Evolutionary conservation across 2,113 vertebrate species (phyloP).

Genomic region (Rynchops niger): DNA sequence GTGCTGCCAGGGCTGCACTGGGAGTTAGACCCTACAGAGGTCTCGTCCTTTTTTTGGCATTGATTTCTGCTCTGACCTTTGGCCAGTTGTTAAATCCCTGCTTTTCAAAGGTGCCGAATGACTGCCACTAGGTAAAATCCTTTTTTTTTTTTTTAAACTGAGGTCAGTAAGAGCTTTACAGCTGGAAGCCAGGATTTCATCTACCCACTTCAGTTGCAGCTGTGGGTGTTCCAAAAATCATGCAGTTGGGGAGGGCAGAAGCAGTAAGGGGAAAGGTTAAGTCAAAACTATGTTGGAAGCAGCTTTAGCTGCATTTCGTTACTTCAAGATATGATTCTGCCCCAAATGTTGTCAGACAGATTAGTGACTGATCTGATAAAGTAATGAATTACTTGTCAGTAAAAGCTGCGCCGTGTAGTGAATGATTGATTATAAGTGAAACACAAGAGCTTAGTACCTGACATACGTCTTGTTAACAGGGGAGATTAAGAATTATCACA

Average conservation of each 20-base stretch:
- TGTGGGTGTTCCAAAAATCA: background rate
- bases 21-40: background rate
- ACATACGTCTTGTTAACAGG: background rate
- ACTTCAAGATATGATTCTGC: background rate
- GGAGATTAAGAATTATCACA: background rate
- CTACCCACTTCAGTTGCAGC: background rate
- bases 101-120: constrained; percentile 5
- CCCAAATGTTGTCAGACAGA: background rate
- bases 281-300: background rate
- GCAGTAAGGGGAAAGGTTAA: background rate
- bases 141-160: background rate
- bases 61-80: constrained; percentile 36
- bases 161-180: constrained; percentile 19
- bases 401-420: background rate
- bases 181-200: constrained; percentile 17
- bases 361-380: background rate
- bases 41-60: background rate
- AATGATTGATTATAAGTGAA: background rate
- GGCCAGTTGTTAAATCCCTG: background rate
- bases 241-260: background rate
- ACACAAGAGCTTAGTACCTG: background rate
- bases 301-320: background rate
- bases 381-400: background rate
- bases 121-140: background rate
- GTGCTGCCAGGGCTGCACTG: background rate